Base-by-base conservation (phyloP, 2,888 invertebrate genomes). In the Plebejus melissa region DNA sequence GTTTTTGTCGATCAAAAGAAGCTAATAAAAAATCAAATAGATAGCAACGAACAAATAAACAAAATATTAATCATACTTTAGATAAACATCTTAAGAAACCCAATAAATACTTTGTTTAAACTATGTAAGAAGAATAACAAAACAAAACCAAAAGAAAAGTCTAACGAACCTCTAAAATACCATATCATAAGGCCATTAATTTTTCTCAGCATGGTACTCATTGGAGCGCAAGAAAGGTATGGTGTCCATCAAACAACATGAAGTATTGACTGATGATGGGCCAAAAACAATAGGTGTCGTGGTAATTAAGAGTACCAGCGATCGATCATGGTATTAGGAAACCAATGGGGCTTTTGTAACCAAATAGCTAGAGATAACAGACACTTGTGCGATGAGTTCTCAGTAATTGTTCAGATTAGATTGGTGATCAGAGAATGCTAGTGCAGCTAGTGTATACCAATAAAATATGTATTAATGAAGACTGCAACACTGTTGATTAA, bases 261-360 rank as follows among this genome's bases (percentile, higher is more conserved):
- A 89, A 89, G 89, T 88, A 87, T 90, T 91, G 92, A 92, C 90
- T 84, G 89, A 93, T 91, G 84, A 84, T 83, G 79, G 79, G 79
- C 86, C 85, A 83, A 78, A 86, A 89, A 92, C 91, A 93, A 93
- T 91, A 86, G 87, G 84, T 83, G 84, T 82, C 83, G 83, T 87
- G 83, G 88, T 93, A 92, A 93, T 93, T 93, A 92, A 92, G 90
- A 90, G 88, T 81, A 79, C 79, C 79, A 81, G 81, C 82, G 86
- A 91, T 93, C 91, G 83, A 92, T 91, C 92, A 89, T 58, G 38
- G 54, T 7, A 36, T 70, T 69, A 70, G 46, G 71, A 41, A 58
- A 58, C 16, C 28, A 13, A 50, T 50, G 50, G 72, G 72, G 54
- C 54, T 72, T 71, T 72, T 72, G 72, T 72, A 72, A 72, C 50